Conservation (phyloP, 2,888 invertebrate genomes). For the Drosophila dives region DNA sequence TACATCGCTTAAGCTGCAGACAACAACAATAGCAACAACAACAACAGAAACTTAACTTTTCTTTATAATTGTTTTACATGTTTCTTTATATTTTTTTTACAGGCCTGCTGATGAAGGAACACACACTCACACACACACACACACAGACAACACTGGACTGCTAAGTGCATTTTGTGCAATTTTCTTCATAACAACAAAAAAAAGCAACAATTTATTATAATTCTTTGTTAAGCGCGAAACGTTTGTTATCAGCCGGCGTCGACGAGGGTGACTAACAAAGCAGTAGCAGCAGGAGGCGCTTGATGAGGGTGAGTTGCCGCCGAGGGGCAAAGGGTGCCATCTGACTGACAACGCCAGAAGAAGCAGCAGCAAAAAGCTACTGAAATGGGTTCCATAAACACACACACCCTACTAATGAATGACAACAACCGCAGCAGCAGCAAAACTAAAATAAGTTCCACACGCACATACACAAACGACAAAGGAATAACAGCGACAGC, state of each 20-base stretch:
- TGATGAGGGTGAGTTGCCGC: neutral
- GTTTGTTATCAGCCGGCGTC: conserved; percentile 51
- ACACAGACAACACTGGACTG: conserved; percentile 30
- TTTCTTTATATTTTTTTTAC: conserved; percentile 42
- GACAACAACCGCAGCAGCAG: conserved; percentile 8
- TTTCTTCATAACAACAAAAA: conserved; percentile 51
- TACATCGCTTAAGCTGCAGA: conserved; percentile 65
- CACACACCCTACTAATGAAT: neutral
- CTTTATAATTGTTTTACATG: conserved; percentile 24
- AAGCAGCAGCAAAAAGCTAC: conserved; percentile 12
- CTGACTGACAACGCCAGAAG: conserved; percentile 9
- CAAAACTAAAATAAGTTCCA: conserved; percentile 33
- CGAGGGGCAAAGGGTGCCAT: conserved; percentile 3
- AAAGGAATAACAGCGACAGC: conserved; percentile 7
- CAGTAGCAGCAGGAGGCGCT: neutral
- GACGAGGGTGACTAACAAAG: conserved; percentile 36
- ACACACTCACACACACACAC: conserved; percentile 9
- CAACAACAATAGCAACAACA: conserved; percentile 34
- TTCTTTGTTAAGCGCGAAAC: conserved; percentile 63
- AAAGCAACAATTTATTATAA: conserved; percentile 41
- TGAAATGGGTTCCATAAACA: conserved; percentile 33
- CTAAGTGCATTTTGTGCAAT: conserved; percentile 77
- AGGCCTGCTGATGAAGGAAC: conserved; percentile 81
- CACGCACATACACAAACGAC: neutral
- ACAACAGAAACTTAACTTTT: conserved; percentile 22